Evolutionary conservation across 2,113 vertebrate species (phyloP).

Genomic region (Poicephalus meyeri): DNA sequence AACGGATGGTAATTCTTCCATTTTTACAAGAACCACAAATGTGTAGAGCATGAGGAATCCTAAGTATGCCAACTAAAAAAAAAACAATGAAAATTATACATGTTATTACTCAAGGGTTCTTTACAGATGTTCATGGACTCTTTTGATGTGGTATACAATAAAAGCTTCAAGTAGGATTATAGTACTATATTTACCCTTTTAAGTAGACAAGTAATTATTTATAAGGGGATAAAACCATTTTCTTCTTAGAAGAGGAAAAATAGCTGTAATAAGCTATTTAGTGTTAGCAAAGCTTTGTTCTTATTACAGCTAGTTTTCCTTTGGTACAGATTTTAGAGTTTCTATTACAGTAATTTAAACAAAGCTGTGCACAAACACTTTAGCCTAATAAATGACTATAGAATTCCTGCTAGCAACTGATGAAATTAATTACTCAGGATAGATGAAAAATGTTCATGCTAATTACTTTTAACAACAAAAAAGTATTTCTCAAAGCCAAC

Average conservation of each 20-base stretch:
- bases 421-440: neutral
- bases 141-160: neutral
- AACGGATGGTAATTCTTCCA: constrained; percentile 84
- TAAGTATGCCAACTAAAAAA: constrained; percentile 89
- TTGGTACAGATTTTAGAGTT: neutral
- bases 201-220: neutral
- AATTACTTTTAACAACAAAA: neutral
- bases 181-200: neutral
- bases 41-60: constrained; percentile 97
- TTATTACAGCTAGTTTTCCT: neutral
- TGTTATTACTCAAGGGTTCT: neutral
- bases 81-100: neutral
- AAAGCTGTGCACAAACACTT: neutral
- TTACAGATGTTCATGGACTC: neutral
- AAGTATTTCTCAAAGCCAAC: neutral
- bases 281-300: neutral
- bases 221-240: neutral
- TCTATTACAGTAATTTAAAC: neutral
- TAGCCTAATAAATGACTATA: neutral
- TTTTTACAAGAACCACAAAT: constrained; percentile 93
- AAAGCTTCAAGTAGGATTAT: neutral
- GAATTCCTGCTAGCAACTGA: neutral
- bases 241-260: neutral
- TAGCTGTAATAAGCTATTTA: neutral
- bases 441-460: neutral